phyloP scores from a whole-genome alignment of 2,888 invertebrate species.

The Microchrysa polita region DNA sequence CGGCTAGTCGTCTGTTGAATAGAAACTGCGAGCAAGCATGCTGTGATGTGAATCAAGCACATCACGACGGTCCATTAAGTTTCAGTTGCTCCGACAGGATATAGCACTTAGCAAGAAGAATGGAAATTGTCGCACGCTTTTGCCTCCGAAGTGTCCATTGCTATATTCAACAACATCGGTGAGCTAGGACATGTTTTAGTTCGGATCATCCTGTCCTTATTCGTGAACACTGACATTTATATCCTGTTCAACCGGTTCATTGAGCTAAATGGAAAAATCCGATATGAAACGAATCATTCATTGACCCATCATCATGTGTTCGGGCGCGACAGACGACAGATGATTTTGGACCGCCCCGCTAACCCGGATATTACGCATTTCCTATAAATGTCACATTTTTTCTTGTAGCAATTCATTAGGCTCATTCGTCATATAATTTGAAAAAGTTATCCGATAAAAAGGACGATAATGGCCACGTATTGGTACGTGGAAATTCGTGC shows the following conservation, averaged over 20 bases:
- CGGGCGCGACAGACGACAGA: not conserved
- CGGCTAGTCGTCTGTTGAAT: not conserved
- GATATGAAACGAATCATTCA: conserved; percentile 17
- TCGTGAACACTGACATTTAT: not conserved
- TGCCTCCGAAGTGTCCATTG: not conserved
- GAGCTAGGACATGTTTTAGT: too few relatives aligned
- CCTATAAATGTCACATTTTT: not conserved
- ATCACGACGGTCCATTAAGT: not conserved
- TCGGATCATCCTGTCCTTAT: not conserved
- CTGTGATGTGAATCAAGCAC: not conserved
- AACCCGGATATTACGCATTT: not conserved
- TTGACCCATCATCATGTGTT: too few relatives aligned
- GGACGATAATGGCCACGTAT: conserved; percentile 15
- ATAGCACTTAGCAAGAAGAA: not conserved
- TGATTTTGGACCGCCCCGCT: not conserved
- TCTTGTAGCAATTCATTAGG: not conserved
- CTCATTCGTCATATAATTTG: conserved; percentile 19
- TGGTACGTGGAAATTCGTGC: conserved; percentile 21
- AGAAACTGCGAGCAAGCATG: not conserved
- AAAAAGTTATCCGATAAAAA: conserved; percentile 8
- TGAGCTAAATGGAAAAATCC: conserved; percentile 3
- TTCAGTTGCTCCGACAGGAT: not conserved
- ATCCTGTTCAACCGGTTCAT: conserved; percentile 34
- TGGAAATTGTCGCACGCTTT: not conserved
- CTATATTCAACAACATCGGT: not conserved